These are phyloP conservation scores for Aphis craccivora DNA, from an alignment of 1,140 invertebrate species.

Conservation along the genomic window DNA sequence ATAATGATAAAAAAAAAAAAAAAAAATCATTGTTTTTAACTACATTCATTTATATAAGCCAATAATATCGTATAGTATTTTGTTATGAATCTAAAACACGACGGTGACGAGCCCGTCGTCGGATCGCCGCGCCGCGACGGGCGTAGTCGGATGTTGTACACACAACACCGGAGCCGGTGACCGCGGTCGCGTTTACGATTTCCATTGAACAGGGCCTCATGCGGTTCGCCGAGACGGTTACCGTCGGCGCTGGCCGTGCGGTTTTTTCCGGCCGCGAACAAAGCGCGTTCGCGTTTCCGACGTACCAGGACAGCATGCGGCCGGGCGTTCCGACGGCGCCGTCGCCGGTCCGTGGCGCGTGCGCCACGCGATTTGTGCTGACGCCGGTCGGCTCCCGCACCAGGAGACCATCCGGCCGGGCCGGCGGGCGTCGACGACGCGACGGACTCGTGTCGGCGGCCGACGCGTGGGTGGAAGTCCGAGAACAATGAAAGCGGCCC, in stretches of 20 bases:
- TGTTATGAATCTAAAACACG: too few relatives aligned
- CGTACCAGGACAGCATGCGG: constrained; percentile 17
- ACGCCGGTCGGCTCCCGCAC: background rate
- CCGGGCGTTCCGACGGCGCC: background rate
- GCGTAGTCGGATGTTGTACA: too few relatives aligned
- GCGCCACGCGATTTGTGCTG: background rate
- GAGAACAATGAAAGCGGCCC: constrained; percentile 52
- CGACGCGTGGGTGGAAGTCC: constrained; percentile 49
- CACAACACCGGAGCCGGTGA: background rate
- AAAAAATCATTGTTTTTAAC: too few relatives aligned
- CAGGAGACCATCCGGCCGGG: background rate
- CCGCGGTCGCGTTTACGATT: constrained; percentile 45
- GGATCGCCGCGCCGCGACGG: too few relatives aligned
- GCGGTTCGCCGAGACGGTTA: background rate
- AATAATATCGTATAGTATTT: too few relatives aligned
- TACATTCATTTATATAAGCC: too few relatives aligned
- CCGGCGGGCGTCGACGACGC: too few relatives aligned
- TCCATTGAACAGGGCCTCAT: constrained; percentile 46
- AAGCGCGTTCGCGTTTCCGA: constrained; percentile 56
- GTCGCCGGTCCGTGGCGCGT: background rate
- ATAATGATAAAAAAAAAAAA: too few relatives aligned
- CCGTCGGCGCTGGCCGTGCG: background rate
- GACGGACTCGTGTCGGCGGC: background rate
- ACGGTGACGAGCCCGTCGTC: too few relatives aligned
- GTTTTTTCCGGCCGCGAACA: constrained; percentile 54